A percentile compares a stretch with the other conserved stretches of the same genome.
phyloP scores from a whole-genome alignment of 2,113 vertebrate species.

The Macroglossus sobrinus region DNA sequence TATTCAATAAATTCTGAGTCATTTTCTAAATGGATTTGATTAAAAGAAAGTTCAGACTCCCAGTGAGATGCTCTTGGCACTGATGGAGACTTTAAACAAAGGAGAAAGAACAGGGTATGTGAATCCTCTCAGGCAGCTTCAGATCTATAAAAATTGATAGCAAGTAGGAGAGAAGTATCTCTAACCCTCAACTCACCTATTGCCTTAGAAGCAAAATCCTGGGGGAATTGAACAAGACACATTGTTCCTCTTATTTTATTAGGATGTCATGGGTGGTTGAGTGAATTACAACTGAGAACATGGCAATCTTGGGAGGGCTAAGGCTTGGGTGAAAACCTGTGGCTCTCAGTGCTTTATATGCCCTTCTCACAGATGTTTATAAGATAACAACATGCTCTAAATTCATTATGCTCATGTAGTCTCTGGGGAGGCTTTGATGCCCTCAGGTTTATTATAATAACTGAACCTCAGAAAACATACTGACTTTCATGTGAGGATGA shows the following conservation, averaged over 20 bases:
- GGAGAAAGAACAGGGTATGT: slow-evolving; percentile 47
- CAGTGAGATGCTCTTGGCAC: slow-evolving; percentile 62
- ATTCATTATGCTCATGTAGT: neutral
- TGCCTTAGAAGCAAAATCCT: slow-evolving; percentile 65
- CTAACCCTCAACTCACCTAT: slow-evolving; percentile 62
- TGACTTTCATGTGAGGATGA: slow-evolving; percentile 42
- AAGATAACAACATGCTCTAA: slow-evolving; percentile 39
- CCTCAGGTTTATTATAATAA: slow-evolving; percentile 66
- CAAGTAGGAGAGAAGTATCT: slow-evolving; percentile 53
- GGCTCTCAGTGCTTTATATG: neutral
- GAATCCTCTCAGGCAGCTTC: slow-evolving; percentile 62
- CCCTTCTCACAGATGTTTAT: slow-evolving; percentile 32
- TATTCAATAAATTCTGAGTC: slow-evolving; percentile 84
- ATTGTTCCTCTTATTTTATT: slow-evolving; percentile 70
- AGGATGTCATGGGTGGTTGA: slow-evolving; percentile 54
- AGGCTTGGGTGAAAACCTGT: neutral
- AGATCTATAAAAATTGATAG: slow-evolving; percentile 58
- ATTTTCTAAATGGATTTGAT: slow-evolving; percentile 87
- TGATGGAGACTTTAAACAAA: slow-evolving; percentile 74
- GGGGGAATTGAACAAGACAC: slow-evolving; percentile 67
- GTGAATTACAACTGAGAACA: slow-evolving; percentile 57
- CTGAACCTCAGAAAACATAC: slow-evolving; percentile 66
- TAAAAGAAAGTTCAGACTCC: slow-evolving; percentile 84
- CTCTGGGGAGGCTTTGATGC: slow-evolving; percentile 40
- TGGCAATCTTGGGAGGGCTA: neutral